These are phyloP conservation scores for Petroica traversi DNA, from an alignment of 2,113 vertebrate species.

Conservation along the genomic window DNA sequence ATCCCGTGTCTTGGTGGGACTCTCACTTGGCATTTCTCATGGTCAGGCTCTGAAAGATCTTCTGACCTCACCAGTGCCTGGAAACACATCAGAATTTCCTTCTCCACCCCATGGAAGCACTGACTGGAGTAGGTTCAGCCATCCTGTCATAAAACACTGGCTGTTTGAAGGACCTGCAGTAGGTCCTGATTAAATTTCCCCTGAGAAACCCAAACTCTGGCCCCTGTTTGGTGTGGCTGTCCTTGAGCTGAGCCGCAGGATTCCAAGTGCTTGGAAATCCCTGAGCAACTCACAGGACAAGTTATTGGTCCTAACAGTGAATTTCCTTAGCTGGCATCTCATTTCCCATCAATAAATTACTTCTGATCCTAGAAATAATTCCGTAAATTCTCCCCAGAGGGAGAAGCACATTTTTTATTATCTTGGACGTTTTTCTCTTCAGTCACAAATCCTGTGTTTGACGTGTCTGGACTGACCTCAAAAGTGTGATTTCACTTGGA, in stretches of 20 bases:
- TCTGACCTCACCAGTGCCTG: background rate
- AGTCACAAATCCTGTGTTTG: background rate
- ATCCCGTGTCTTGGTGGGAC: background rate
- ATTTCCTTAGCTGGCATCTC: background rate
- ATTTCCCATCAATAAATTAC: constrained; percentile 11
- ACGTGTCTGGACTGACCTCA: background rate
- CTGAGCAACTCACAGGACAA: background rate
- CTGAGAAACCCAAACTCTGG: background rate
- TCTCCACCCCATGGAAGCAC: background rate
- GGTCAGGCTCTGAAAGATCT: background rate
- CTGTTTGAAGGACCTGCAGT: background rate
- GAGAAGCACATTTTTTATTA: background rate
- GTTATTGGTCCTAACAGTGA: background rate
- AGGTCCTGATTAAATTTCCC: background rate
- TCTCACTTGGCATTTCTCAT: background rate
- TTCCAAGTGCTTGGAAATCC: background rate
- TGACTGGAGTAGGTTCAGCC: background rate
- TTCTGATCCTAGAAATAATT: constrained; percentile 1
- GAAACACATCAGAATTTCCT: background rate
- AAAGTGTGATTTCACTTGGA: background rate
- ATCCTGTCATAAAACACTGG: background rate
- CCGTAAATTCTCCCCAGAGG: background rate
- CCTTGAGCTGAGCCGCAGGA: rapidly evolving
- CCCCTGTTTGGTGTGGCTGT: background rate
- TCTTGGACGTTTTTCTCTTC: background rate